Evolutionary conservation across 2,113 vertebrate genomes (phyloP).

Genomic region (Cynoglossus semilaevis): DNA sequence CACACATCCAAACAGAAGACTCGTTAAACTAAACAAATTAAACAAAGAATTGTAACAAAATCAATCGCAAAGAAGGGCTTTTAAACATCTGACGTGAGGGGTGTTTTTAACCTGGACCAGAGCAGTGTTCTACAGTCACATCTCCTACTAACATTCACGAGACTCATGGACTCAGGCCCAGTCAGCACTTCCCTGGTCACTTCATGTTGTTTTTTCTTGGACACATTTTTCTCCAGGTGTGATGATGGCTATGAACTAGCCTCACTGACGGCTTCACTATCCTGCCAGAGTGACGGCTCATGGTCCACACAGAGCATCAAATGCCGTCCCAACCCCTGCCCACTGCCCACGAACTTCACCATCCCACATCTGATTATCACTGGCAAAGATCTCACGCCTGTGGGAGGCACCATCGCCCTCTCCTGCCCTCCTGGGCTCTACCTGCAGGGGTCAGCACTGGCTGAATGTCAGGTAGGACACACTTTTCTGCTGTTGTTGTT

Average conservation of each 20-base stretch:
- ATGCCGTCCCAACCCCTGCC: slow-evolving; percentile 82
- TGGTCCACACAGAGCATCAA: slow-evolving; percentile 85
- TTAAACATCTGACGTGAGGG: too few species aligned
- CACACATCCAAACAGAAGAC: too few species aligned
- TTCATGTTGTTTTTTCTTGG: neutral
- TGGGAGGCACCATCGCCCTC: slow-evolving; percentile 77
- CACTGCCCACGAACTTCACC: slow-evolving; percentile 76
- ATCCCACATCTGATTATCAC: slow-evolving; percentile 62
- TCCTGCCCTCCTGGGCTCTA: slow-evolving; percentile 85
- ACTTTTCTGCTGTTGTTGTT: neutral
- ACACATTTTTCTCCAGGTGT: slow-evolving; percentile 76
- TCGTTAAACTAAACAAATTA: too few species aligned
- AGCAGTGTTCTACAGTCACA: too few species aligned
- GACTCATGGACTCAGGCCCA: too few species aligned
- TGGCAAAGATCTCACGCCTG: slow-evolving; percentile 79
- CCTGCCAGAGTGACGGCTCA: slow-evolving; percentile 84
- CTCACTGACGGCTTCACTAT: slow-evolving; percentile 70
- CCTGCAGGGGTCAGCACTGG: slow-evolving; percentile 75
- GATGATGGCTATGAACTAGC: slow-evolving; percentile 83
- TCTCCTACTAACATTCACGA: too few species aligned
- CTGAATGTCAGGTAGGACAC: slow-evolving; percentile 84
- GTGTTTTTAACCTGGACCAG: too few species aligned
- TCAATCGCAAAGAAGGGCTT: too few species aligned
- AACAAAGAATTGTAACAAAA: too few species aligned
- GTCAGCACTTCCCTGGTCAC: neutral